These are phyloP conservation scores for Macropodus opercularis DNA, from an alignment of 2,797 vertebrate species.

Conservation along the genomic window DNA sequence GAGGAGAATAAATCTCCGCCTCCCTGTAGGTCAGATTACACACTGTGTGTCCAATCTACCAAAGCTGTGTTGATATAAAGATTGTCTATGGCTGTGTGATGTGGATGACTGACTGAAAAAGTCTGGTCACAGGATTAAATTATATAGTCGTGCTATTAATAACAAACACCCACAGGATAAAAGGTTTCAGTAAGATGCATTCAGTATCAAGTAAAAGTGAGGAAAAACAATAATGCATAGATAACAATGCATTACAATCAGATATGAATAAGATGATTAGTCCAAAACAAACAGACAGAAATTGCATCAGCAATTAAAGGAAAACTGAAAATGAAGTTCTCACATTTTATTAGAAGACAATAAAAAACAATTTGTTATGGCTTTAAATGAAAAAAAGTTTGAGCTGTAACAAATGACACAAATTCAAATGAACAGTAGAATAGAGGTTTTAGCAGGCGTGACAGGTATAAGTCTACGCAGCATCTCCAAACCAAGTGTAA, in stretches of 20 bases:
- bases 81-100: too few relatives aligned
- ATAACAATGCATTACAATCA: background rate
- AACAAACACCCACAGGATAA: constrained; percentile 6
- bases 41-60: constrained; percentile 1
- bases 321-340: constrained; percentile 5
- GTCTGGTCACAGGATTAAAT: constrained; percentile 26
- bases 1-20: constrained; percentile 38
- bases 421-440: constrained; percentile 21
- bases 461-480: background rate
- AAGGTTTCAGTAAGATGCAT: background rate
- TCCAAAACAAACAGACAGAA: background rate
- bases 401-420: constrained; percentile 21
- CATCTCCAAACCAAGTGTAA: too few relatives aligned
- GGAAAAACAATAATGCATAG: background rate
- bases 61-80: constrained; percentile 12
- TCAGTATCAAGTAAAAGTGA: background rate
- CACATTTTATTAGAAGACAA: constrained; percentile 69
- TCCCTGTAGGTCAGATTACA: constrained; percentile 24
- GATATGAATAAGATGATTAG: background rate
- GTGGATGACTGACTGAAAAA: constrained; percentile 6
- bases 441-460: constrained; percentile 11
- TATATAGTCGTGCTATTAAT: constrained; percentile 10
- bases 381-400: constrained; percentile 54
- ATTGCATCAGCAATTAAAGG: background rate
- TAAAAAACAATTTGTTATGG: constrained; percentile 60